These are phyloP conservation scores for Hedychridium roseum DNA, from an alignment of 2,888 invertebrate genomes.

Conservation along the genomic window DNA sequence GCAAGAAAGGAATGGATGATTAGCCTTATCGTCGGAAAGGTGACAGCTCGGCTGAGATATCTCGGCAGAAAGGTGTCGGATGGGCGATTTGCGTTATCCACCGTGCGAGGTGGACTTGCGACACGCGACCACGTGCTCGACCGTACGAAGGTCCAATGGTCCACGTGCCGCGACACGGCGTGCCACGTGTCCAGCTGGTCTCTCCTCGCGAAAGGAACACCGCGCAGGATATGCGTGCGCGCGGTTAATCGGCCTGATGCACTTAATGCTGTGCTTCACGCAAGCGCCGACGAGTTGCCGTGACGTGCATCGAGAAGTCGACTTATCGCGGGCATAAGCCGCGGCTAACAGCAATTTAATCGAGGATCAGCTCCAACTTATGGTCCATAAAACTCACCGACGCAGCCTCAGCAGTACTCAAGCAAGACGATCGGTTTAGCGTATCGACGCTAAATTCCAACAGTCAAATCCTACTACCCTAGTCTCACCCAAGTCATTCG, in stretches of 20 bases:
- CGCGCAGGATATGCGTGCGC: constrained; percentile 2
- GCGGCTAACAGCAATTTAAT: constrained; percentile 38
- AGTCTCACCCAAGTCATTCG: no score
- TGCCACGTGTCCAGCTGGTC: constrained; percentile 25
- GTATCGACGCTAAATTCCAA: no score
- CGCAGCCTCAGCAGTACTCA: no score
- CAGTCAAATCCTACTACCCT: no score
- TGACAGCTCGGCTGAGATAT: no score
- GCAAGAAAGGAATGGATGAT: no score
- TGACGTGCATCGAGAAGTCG: constrained; percentile 19
- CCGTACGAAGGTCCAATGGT: constrained; percentile 24
- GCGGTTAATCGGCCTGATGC: constrained; percentile 18
- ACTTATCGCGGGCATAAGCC: constrained; percentile 34
- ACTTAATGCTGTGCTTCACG: constrained; percentile 27
- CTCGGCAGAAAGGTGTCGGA: no score
- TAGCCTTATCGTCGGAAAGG: no score
- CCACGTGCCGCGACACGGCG: constrained; percentile 30
- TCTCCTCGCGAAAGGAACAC: constrained; percentile 1
- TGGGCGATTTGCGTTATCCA: no score
- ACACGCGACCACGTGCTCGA: constrained; percentile 20
- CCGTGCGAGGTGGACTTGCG: background rate
- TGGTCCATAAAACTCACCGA: constrained; percentile 30
- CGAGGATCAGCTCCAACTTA: constrained; percentile 32
- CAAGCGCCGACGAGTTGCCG: constrained; percentile 30
- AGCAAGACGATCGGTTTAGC: no score